A percentile compares a stretch with the other conserved stretches of the same genome.
These are phyloP conservation scores for Gallinago media DNA, from an alignment of 2,113 vertebrate species.

Conservation along the genomic window DNA sequence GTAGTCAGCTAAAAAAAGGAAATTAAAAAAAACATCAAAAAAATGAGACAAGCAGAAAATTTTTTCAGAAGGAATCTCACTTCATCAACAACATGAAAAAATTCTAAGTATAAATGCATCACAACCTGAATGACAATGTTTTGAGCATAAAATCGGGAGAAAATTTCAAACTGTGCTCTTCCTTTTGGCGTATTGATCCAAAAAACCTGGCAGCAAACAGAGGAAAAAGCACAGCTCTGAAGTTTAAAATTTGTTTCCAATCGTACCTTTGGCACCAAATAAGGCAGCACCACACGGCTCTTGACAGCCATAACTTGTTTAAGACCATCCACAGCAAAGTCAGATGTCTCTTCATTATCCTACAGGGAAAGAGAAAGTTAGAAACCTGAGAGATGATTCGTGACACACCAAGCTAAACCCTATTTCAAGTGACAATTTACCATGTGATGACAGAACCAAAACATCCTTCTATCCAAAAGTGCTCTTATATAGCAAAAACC, in stretches of 20 bases:
- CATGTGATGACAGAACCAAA: neutral
- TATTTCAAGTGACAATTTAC: neutral
- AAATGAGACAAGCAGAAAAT: neutral
- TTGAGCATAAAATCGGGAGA: neutral
- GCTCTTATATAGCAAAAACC: neutral
- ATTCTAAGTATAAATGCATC: neutral
- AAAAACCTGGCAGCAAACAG: neutral
- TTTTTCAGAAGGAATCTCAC: neutral
- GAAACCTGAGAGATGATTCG: neutral
- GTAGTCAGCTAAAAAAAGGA: constrained; percentile 83
- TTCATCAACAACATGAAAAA: neutral
- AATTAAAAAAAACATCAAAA: neutral
- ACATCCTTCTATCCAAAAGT: neutral
- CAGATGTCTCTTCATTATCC: constrained; percentile 89
- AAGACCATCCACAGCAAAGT: constrained; percentile 95
- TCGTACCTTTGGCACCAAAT: constrained; percentile 94
- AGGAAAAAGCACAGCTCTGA: neutral
- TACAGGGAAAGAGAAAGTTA: constrained; percentile 41
- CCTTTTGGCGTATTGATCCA: neutral
- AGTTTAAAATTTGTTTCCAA: neutral
- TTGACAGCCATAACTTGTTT: constrained; percentile 99
- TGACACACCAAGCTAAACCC: neutral
- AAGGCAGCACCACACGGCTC: constrained; percentile 96
- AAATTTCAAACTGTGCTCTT: neutral
- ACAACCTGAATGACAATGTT: neutral